Evolutionary conservation across 2,797 vertebrate genomes (phyloP).

Genomic region (Passerculus sandwichensis): DNA sequence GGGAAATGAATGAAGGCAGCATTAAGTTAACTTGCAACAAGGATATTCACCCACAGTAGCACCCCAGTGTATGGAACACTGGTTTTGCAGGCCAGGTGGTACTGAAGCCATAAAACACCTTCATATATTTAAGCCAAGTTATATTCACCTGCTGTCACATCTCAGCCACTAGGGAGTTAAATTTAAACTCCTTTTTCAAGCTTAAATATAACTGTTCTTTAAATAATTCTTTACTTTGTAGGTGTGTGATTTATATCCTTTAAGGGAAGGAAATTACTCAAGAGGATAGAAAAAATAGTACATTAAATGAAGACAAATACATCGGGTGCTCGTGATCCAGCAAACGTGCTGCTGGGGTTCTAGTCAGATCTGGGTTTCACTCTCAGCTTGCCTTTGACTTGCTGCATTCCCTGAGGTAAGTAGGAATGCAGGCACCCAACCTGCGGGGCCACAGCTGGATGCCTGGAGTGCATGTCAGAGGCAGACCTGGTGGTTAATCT

Average conservation of each 20-base stretch:
- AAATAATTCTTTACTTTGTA: conserved; percentile 45
- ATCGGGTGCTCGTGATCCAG: not conserved
- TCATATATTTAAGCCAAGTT: not conserved
- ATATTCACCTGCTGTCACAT: not conserved
- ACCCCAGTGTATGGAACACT: not conserved
- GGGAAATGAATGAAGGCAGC: not conserved
- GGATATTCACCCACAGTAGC: not conserved
- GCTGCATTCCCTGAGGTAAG: not conserved
- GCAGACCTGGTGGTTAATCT: not conserved
- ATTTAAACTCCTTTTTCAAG: not conserved
- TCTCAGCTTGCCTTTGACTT: not conserved
- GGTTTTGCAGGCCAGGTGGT: not conserved
- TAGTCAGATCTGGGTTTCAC: not conserved
- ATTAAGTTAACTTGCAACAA: not conserved
- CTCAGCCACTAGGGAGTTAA: conserved; percentile 34
- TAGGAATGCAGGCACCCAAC: not conserved
- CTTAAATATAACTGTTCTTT: conserved; percentile 28
- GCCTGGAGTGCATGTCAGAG: not conserved
- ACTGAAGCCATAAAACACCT: not conserved
- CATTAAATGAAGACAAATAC: conserved; percentile 59
- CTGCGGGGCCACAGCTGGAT: not conserved
- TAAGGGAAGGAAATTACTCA: conserved; percentile 48
- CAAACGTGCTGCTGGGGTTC: not conserved
- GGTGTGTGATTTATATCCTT: conserved; percentile 44
- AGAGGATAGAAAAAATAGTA: conserved; percentile 12